Conservation (phyloP, 2,797 vertebrate genomes). For the Dicrostonyx torquatus region DNA sequence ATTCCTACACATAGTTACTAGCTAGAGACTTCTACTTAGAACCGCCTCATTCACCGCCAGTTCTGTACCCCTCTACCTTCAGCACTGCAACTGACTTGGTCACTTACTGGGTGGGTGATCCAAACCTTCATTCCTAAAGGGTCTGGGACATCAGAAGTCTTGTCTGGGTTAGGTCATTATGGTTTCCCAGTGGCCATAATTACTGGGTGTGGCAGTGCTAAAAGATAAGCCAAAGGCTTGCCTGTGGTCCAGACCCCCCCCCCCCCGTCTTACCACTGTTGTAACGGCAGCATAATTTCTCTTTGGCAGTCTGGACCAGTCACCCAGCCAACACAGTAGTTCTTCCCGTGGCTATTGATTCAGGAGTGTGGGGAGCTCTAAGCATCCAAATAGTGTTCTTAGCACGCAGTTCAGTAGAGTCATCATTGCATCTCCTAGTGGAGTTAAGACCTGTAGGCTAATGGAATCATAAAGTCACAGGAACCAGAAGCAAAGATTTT, state of each 20-base stretch:
- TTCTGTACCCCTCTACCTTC: not conserved
- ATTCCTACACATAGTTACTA: not conserved
- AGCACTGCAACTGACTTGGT: not conserved
- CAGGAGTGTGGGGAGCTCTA: not conserved
- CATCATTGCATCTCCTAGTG: not conserved
- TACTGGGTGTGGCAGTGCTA: not conserved
- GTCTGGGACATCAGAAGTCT: not conserved
- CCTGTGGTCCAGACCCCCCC: not conserved
- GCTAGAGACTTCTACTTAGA: not conserved
- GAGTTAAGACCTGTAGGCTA: not conserved
- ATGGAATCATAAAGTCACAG: not conserved
- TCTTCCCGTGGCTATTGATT: not conserved
- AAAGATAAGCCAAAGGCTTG: not conserved
- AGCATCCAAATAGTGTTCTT: not conserved
- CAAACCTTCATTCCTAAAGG: not conserved
- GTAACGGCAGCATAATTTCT: not conserved
- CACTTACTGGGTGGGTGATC: not conserved
- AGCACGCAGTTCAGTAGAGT: not conserved
- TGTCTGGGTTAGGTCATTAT: not conserved
- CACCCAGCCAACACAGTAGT: not conserved
- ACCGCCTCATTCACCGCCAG: not conserved
- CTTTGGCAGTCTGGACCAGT: not conserved
- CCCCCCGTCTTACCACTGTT: not conserved
- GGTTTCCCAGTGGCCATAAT: not conserved
- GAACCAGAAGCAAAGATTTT: not conserved